Base-by-base conservation (phyloP, 2,888 invertebrate genomes). In the Andricus curvator region DNA sequence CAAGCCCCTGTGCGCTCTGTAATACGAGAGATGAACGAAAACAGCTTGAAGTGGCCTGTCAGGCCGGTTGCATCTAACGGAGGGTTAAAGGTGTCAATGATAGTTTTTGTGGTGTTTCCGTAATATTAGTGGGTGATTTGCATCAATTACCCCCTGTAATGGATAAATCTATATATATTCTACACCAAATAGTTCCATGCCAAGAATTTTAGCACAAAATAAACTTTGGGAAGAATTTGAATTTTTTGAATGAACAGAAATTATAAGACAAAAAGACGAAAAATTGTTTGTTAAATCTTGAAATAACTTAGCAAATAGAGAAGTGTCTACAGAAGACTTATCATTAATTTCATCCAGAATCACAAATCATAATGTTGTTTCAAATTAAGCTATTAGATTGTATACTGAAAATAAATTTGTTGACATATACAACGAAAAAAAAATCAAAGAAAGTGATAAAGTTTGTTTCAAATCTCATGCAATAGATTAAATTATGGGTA, bases 261-360 rank as follows among this genome's bases (percentile, higher is more conserved):
- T 89, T n/a, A 89, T 89, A 88, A 78, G 89, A 78, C 90, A 90
- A 84, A 86, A 86, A 86, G 83, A 86, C 78, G 88, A 88, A 60
- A 66, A 65, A 77, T 37, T 22, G 17, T 90, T 89, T 78, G 85
- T 86, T 15, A 88, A 67, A 25, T 25, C 25, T 25, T 25, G 1
- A 25, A 25, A 25, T 25, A 25, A 25, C 25, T 25, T 25, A 25
- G 87, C 88, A 15, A 65, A n/a, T 9, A 86, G 86, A 11, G 74
- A 62, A 60, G 83, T 88, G 82, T 85, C 85, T 22, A 80, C 84
- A 20, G 78, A 81, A 1, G 87, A 89, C 76, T 80, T 86, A 33
- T 20, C 64, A 25, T 25, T 25, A 25, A 25, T 25, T 25, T 25
- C 25, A 25, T 25, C 25, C 25, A 25, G 25, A 25, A 44, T 44